Evolutionary conservation across 1,140 invertebrate genomes (phyloP), one percentile per base, ranked within the genome.

Genomic region (Dolichoris vasculosae): DNA sequence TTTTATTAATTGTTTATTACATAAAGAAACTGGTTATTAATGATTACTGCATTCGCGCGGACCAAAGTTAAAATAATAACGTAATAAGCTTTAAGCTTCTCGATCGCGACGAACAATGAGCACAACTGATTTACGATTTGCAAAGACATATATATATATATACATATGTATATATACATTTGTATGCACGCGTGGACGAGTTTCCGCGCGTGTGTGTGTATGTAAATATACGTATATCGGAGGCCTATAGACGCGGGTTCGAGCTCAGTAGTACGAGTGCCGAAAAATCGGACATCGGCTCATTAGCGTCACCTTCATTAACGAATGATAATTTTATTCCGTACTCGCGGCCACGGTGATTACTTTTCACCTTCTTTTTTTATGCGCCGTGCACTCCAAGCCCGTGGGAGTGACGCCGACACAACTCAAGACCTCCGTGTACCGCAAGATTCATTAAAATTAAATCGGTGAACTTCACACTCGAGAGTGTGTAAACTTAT

Each of bases 11-110:
- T 43, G 64, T 80, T 84, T 59, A 80, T 78, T 69, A 46, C 48
- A 30, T 38, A 35, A 84, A n/a, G 75, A 69, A 84, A 69, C 83
- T 67, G 75, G 83, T 78, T 84, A 84, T 84, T 69, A 78, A 78
- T 76, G n/a, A 55, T 26, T 76, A 43, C 4, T 32, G 43, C 43
- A 48, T 32, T 30, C 30, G 55, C 15, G 67, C 3, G 6, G 4
- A 48, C 38, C 11, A 48, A 59, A 35, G 71, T 73, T 64, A 20
- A 32, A 51, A 77, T 84, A 84, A 84, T 83, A 83, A 64, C n/a
- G 43, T 77, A 83, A 83, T 84, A 43, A 79, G 77, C 38, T n/a
- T 30, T 38, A 51, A 43, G 59, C 38, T 23, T 17, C 79, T 26
- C 4, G 35, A 13, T 20, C 51, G 23, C 8, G 23, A 38, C 51